Base-by-base conservation (phyloP, 2,888 invertebrate genomes). In the Sericinus montela region DNA sequence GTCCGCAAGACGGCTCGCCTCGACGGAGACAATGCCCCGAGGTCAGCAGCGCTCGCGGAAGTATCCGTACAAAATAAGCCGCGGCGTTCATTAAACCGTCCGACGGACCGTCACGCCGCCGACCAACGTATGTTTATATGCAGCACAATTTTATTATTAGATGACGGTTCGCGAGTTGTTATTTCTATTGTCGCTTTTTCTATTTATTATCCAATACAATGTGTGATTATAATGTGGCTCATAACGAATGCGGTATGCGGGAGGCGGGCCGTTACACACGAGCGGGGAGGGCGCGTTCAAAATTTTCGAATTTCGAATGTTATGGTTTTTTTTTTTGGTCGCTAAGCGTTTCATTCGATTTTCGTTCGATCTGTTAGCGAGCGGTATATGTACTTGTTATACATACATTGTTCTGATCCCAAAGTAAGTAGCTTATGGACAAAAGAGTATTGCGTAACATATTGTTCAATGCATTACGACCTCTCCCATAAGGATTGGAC, bases 101-200 rank as follows among this genome's bases (percentile, higher is more conserved):
- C 86, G 79, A 43, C 84, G 79, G 75, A 84, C 79, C 85, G 82
- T 71, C 68, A 72, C 79, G 73, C 72, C 58, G 68, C 71, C 74
- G 72, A 75, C 75, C 72, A 73, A 70, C 78, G 66, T 82, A 77
- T 81, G 82, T 82, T 83, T 85, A 80, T 80, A 84, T 75, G 78
- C 74, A 11, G 75, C 78, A 80, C 83, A 82, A 85, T 86, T 87
- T 83, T 80, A 85, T 86, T 85, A 87, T 87, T 85, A 84, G 83
- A 76, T 75, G 73, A 72, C 72, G 81, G 81, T 86, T 84, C 84
- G 78, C 80, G 77, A 75, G 75, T 85, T 72, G 80, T 82, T 83
- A 85, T 77, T 80, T 67, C 84, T 80, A 85, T 88, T 87, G 87
- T 87, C 83, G 83, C 82, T 81, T 83, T 86, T 85, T 82, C 81